Evolutionary conservation across 2,797 vertebrate genomes (phyloP).

Genomic region (Chelon auratus): DNA sequence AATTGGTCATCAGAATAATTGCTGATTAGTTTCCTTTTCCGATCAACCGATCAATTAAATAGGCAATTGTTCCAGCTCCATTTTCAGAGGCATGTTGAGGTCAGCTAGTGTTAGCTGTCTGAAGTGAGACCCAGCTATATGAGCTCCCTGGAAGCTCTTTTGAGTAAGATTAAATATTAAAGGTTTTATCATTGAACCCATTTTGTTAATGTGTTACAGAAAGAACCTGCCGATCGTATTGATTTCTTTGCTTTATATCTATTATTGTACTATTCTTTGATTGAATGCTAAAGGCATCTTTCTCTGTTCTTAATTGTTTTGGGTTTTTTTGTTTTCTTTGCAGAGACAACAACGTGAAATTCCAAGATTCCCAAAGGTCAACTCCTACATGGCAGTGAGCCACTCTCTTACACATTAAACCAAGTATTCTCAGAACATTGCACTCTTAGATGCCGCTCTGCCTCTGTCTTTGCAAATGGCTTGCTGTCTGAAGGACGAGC

Average conservation of each 20-base stretch:
- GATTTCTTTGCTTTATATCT: slow-evolving; percentile 6
- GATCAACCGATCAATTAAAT: not conserved
- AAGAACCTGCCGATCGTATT: slow-evolving; percentile 22
- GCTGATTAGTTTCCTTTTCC: not conserved
- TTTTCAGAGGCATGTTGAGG: not conserved
- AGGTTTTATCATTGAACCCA: not conserved
- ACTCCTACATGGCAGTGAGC: slow-evolving; percentile 51
- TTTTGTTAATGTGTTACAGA: slow-evolving; percentile 49
- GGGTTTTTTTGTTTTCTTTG: slow-evolving; percentile 13
- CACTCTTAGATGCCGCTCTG: slow-evolving; percentile 72
- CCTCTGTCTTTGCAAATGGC: slow-evolving; percentile 85
- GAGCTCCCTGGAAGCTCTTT: not conserved
- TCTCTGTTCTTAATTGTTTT: slow-evolving; percentile 1
- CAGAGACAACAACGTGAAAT: slow-evolving; percentile 42
- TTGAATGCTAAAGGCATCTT: not conserved
- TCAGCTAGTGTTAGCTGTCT: not conserved
- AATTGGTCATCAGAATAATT: not conserved
- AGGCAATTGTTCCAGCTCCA: not conserved
- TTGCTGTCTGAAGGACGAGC: slow-evolving; percentile 98
- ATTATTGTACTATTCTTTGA: not conserved
- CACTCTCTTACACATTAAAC: slow-evolving; percentile 51
- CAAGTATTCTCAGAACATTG: slow-evolving; percentile 33
- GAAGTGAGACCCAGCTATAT: not conserved
- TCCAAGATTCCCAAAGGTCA: slow-evolving; percentile 33
- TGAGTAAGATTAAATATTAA: slow-evolving; percentile 3